Conservation (phyloP, 2,113 vertebrate genomes). For the Dasyprocta punctata region DNA sequence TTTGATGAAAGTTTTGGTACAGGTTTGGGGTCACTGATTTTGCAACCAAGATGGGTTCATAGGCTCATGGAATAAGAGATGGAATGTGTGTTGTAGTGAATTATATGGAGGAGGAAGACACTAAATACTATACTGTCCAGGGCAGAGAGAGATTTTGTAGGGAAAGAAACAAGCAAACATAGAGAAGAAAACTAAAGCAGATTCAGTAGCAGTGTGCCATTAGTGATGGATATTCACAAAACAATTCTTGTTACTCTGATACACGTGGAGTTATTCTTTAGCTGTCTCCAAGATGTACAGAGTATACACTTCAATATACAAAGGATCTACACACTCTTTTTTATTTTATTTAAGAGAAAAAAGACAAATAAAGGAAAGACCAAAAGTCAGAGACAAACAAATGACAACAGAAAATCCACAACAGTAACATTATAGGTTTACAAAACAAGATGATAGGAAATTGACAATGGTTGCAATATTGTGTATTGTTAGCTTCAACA, state of each 20-base stretch:
- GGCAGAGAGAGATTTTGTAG: neutral
- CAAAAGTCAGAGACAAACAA: too few relatives aligned
- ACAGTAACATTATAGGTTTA: too few relatives aligned
- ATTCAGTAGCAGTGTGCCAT: neutral
- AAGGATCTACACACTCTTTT: neutral
- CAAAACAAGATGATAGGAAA: too few relatives aligned
- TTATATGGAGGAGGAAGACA: neutral
- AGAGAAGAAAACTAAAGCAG: slow-evolving; percentile 43
- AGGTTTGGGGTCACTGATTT: neutral
- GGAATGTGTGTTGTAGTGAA: neutral
- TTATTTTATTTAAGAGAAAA: too few relatives aligned
- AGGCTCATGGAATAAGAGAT: neutral
- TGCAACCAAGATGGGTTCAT: neutral
- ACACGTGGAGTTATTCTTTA: neutral
- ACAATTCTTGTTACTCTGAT: neutral
- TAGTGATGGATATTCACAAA: neutral
- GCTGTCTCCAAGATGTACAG: neutral
- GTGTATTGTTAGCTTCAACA: too few relatives aligned
- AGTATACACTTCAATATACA: neutral
- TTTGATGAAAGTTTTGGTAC: neutral
- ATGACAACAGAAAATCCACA: too few relatives aligned
- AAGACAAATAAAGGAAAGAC: too few relatives aligned
- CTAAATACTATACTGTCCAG: neutral
- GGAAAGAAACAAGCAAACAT: neutral
- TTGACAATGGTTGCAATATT: too few relatives aligned